These are phyloP conservation scores for Labroides dimidiatus DNA, from an alignment of 2,797 vertebrate species.

Conservation along the genomic window DNA sequence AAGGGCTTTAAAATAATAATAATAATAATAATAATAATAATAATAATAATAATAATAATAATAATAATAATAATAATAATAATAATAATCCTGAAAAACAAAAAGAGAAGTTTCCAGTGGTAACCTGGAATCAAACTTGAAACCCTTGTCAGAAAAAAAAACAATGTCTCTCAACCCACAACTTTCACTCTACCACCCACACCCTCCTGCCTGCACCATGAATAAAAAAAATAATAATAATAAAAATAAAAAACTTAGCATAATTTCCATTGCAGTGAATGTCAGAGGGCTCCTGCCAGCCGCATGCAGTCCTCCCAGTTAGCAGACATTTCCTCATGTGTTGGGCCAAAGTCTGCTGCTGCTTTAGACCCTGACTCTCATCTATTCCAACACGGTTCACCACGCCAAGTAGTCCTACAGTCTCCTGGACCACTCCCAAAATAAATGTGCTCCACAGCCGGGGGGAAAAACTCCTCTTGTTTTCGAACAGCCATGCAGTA, in stretches of 20 bases:
- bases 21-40: neutral
- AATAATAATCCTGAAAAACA: neutral
- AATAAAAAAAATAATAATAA: too few species aligned
- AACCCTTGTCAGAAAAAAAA: constrained; percentile 18
- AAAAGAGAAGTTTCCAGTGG: neutral
- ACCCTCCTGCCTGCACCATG: constrained; percentile 47
- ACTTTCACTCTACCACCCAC: constrained; percentile 43
- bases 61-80: neutral
- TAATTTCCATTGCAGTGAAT: constrained; percentile 72
- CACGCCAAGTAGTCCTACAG: constrained; percentile 77
- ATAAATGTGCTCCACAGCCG: constrained; percentile 70
- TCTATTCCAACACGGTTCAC: constrained; percentile 62
- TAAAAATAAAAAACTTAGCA: constrained; percentile 17
- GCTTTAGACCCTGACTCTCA: constrained; percentile 64
- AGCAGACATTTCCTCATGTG: constrained; percentile 81
- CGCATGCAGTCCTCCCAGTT: constrained; percentile 54
- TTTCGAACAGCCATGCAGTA: constrained; percentile 52
- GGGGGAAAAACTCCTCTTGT: constrained; percentile 68
- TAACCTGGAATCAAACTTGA: constrained; percentile 16
- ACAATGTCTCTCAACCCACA: constrained; percentile 13
- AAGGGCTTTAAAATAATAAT: neutral
- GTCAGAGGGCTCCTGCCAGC: constrained; percentile 63
- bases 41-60: neutral
- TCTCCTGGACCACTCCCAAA: constrained; percentile 80
- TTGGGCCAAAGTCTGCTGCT: constrained; percentile 65